Base-by-base conservation (phyloP, 2,113 vertebrate species). In the Onychostoma macrolepis region DNA sequence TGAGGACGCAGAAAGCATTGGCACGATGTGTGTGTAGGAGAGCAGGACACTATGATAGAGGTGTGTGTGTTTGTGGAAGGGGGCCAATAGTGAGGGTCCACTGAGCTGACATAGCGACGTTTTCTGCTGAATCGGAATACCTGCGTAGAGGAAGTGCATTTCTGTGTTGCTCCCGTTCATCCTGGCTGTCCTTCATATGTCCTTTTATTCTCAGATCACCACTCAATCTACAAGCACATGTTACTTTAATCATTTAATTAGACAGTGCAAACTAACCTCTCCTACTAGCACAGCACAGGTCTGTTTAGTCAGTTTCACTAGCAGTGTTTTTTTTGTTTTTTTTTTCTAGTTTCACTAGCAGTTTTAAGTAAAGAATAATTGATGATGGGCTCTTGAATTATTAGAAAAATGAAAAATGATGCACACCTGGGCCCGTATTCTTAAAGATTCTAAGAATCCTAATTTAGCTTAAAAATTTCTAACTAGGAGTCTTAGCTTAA, bases 61-160 rank as follows among this genome's bases (percentile, higher is more conserved):
- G 63, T 67, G 75, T 74, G 53, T 84, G 41, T 77, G 80, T 72
- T n/a, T 30, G 30, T 72, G 75, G 45, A 58, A 17, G 8, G 24
- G 33, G 45, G 82, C 82, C 67, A 74, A 84, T 41, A 84, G 48
- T 74, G 45, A 74, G 48, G 67, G 45, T 33, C 48, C 2, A 28
- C 30, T 19, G 69, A 38, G 48, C 45, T 84, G 67, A 84, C 69
- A 84, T 53, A 36, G 21, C 21, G 0, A 10, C 8, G 30, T n/a
- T 74, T 84, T 41, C 45, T 26, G 33, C 82, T 84, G 82, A 83
- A 83, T 72, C 12, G 30, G 28, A 83, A 72, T 48, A 71, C 43
- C 80, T 30, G 41, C 36, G 65, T 69, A 24, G 65, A 69, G 41
- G 65, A 41, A 38, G 67, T 26, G 30, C 17, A 2, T 56, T 43